Evolutionary conservation across 2,888 invertebrate species (phyloP).

Genomic region (Cremastobaeus sp.): DNA sequence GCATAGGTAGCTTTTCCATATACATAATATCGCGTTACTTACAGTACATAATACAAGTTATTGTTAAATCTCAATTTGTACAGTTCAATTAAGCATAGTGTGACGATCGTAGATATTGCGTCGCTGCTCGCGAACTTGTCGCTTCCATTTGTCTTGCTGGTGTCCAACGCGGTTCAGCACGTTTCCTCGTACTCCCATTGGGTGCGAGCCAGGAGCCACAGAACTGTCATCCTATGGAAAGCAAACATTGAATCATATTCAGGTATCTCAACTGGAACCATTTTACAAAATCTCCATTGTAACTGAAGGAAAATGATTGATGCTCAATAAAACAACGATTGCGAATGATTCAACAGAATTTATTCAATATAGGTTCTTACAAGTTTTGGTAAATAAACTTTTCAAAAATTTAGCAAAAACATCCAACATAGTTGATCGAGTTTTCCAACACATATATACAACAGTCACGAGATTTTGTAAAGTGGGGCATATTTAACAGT

Average conservation of each 20-base stretch:
- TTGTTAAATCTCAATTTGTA: slow-evolving; percentile 5
- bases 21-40: too few species aligned
- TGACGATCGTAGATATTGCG: slow-evolving; percentile 98
- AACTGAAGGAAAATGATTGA: background rate
- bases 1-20: too few species aligned
- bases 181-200: slow-evolving; percentile 86
- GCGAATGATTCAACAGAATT: slow-evolving; percentile 4
- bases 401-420: too few species aligned
- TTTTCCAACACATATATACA: too few species aligned
- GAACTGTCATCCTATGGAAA: slow-evolving; percentile 82
- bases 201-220: slow-evolving; percentile 83
- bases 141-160: slow-evolving; percentile 98
- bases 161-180: slow-evolving; percentile 96
- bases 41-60: slow-evolving; percentile 11
- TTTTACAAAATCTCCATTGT: slow-evolving; percentile 47
- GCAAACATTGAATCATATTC: too few species aligned
- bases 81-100: slow-evolving; percentile 94
- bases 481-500: too few species aligned
- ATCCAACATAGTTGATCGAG: too few species aligned
- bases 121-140: slow-evolving; percentile 96
- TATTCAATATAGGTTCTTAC: slow-evolving; percentile 32
- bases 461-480: too few species aligned
- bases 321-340: slow-evolving; percentile 16
- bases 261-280: too few species aligned
- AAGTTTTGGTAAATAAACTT: too few species aligned